These are phyloP conservation scores for Perizoma affinitatum DNA, from an alignment of 2,888 invertebrate genomes.

Conservation along the genomic window DNA sequence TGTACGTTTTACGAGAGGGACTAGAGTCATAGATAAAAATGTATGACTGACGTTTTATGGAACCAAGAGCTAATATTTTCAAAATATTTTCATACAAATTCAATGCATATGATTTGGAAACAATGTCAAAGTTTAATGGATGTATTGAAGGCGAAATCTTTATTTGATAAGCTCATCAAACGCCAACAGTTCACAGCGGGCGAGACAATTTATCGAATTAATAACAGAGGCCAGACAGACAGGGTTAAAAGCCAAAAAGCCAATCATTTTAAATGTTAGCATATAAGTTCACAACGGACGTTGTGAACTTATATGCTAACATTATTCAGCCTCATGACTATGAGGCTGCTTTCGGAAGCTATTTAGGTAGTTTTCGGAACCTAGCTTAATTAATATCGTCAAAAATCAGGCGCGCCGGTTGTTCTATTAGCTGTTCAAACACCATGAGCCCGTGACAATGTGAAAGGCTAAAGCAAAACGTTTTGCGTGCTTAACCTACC, in stretches of 20 bases:
- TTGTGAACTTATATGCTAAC: too few species aligned
- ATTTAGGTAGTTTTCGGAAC: constrained; percentile 9
- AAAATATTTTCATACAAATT: too few species aligned
- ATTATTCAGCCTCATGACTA: too few species aligned
- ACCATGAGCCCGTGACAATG: constrained; percentile 51
- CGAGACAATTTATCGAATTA: constrained; percentile 26
- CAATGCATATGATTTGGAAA: not conserved
- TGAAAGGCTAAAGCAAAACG: constrained; percentile 27
- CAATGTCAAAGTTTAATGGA: not conserved
- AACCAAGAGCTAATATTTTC: too few species aligned
- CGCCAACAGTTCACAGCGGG: constrained; percentile 15
- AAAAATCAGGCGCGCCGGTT: constrained; percentile 54
- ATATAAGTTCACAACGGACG: not conserved
- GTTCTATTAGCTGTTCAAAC: constrained; percentile 76
- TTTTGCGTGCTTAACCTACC: constrained; percentile 2
- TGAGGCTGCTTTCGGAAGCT: constrained; percentile 5
- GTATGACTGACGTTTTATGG: too few species aligned
- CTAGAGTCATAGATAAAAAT: too few species aligned
- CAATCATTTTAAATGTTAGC: constrained; percentile 10
- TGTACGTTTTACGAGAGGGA: not conserved
- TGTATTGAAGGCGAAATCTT: constrained; percentile 3
- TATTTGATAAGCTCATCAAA: constrained; percentile 23
- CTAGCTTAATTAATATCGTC: constrained; percentile 57
- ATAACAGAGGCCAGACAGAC: constrained; percentile 26
- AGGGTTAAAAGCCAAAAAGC: constrained; percentile 20